A percentile compares a stretch with the other conserved stretches of the same genome.
Evolutionary conservation across 2,888 invertebrate species (phyloP).

Genomic region (Lasioglossum figueresi): DNA sequence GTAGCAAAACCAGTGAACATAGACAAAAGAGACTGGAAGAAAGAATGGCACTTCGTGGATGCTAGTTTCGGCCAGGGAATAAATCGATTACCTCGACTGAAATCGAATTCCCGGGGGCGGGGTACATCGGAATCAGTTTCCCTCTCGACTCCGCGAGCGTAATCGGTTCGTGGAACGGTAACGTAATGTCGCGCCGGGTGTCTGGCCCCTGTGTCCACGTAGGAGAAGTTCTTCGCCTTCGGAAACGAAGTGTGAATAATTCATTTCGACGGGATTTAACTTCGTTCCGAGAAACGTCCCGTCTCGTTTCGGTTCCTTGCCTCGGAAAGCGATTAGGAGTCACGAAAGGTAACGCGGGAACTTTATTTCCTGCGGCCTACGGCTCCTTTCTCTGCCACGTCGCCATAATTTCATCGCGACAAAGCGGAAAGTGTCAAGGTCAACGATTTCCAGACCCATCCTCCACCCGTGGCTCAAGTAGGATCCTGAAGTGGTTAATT

Average conservation of each 20-base stretch:
- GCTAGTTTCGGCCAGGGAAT: background rate
- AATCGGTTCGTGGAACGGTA: background rate
- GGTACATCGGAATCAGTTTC: background rate
- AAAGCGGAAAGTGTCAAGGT: slow-evolving; percentile 35
- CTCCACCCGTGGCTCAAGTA: slow-evolving; percentile 5
- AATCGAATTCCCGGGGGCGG: background rate
- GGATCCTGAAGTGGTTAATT: slow-evolving; percentile 28
- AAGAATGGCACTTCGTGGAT: background rate
- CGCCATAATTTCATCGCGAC: slow-evolving; percentile 33
- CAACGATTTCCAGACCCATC: slow-evolving; percentile 10
- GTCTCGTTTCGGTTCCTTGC: background rate
- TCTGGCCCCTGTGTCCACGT: background rate
- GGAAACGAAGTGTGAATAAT: slow-evolving; percentile 54
- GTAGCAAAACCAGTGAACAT: background rate
- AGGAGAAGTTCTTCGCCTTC: background rate
- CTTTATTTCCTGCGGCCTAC: slow-evolving; percentile 24
- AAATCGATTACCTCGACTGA: background rate
- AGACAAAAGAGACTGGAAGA: background rate
- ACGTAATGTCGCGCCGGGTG: slow-evolving; percentile 24
- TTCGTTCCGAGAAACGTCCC: slow-evolving; percentile 8
- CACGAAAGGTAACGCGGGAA: background rate
- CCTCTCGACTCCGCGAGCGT: background rate
- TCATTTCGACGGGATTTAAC: slow-evolving; percentile 44
- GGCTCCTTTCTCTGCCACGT: background rate
- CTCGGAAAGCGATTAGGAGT: slow-evolving; percentile 26